Evolutionary conservation across 2,888 invertebrate species (phyloP).

Genomic region (Labia minor): DNA sequence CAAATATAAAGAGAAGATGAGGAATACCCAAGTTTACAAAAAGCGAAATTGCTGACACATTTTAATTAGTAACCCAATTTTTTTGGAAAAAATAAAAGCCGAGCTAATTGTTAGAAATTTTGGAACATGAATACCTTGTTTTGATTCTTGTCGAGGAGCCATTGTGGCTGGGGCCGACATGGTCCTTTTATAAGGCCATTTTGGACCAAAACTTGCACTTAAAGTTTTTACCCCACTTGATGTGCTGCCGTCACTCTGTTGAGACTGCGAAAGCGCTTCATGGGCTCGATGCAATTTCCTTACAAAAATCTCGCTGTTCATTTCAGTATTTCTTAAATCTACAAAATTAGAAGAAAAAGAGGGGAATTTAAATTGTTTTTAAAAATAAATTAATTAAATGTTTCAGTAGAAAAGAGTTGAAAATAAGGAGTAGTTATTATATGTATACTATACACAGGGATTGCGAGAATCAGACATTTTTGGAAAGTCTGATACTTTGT

Average conservation of each 20-base stretch:
- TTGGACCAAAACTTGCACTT: constrained; percentile 78
- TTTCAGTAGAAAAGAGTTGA: too few relatives aligned
- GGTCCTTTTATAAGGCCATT: constrained; percentile 90
- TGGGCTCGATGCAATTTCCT: constrained; percentile 80
- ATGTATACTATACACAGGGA: not conserved
- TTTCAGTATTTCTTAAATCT: constrained; percentile 83
- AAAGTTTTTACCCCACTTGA: constrained; percentile 57
- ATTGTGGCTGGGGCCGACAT: constrained; percentile 86
- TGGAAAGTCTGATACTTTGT: too few relatives aligned
- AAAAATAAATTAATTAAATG: too few relatives aligned
- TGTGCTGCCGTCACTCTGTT: constrained; percentile 50
- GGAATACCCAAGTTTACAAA: not conserved
- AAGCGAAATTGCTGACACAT: not conserved
- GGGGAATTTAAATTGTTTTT: too few relatives aligned
- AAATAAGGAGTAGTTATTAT: constrained; percentile 14
- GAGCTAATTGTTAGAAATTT: not conserved
- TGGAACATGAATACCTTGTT: constrained; percentile 42
- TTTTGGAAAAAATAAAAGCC: not conserved
- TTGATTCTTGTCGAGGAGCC: constrained; percentile 60
- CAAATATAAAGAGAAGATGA: constrained; percentile 13
- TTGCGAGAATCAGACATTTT: too few relatives aligned
- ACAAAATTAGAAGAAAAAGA: not conserved
- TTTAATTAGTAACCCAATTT: not conserved
- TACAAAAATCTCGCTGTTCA: constrained; percentile 73
- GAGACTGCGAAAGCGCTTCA: constrained; percentile 62